Conservation (phyloP, 2,888 invertebrate genomes). For the Parapristionchus giblindavisi region DNA sequence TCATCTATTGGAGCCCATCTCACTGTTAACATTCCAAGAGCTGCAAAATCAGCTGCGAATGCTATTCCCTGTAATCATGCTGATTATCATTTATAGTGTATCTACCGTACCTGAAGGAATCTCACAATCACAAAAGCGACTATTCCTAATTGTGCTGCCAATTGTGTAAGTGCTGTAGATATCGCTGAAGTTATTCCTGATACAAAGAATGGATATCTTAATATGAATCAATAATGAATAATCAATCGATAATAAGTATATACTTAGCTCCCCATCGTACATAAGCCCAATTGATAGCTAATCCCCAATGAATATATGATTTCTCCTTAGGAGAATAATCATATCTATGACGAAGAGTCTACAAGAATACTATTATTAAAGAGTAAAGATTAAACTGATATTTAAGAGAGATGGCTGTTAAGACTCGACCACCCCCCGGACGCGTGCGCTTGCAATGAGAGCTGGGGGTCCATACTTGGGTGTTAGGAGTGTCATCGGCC, state of each 20-base stretch:
- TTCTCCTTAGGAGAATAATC: constrained; percentile 40
- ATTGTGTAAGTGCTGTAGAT: constrained; percentile 10
- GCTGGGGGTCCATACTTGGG: too few relatives aligned
- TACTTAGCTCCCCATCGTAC: constrained; percentile 42
- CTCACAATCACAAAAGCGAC: neutral
- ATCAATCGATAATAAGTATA: constrained; percentile 7
- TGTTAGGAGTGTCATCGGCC: too few relatives aligned
- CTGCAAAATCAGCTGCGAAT: constrained; percentile 52
- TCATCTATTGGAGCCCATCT: constrained; percentile 61
- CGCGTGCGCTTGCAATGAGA: too few relatives aligned
- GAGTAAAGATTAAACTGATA: neutral
- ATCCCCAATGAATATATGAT: constrained; percentile 39
- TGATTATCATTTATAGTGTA: neutral
- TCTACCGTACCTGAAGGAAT: constrained; percentile 18
- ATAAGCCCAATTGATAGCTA: constrained; percentile 43
- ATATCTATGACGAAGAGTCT: constrained; percentile 29
- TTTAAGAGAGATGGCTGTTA: neutral
- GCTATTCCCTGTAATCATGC: constrained; percentile 41
- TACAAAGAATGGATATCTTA: constrained; percentile 24
- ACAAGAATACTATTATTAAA: neutral
- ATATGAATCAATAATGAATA: neutral
- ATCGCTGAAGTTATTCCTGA: constrained; percentile 17
- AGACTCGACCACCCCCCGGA: too few relatives aligned
- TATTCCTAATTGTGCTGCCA: constrained; percentile 18
- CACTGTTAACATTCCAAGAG: constrained; percentile 47